A percentile compares a stretch with the other conserved stretches of the same genome.
These are phyloP conservation scores for Antheraea pernyi DNA, from an alignment of 1,140 invertebrate genomes.

Conservation along the genomic window DNA sequence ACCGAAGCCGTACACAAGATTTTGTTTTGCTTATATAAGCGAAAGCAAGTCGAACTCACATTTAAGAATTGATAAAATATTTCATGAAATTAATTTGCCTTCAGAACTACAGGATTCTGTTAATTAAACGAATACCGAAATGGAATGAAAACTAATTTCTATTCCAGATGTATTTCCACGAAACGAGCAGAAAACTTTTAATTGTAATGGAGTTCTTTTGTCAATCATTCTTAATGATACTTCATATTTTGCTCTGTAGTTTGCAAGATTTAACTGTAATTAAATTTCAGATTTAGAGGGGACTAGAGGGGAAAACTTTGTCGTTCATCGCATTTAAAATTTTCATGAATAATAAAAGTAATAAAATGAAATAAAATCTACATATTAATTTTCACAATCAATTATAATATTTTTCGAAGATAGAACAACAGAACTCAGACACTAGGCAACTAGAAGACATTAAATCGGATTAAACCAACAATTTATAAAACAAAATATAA, in stretches of 20 bases:
- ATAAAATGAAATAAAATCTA: too few species aligned
- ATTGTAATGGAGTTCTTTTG: slow-evolving; percentile 7
- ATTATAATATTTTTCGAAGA: too few species aligned
- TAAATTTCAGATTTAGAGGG: too few species aligned
- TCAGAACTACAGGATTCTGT: slow-evolving; percentile 18
- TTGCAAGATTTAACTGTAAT: too few species aligned
- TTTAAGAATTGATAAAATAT: slow-evolving; percentile 4
- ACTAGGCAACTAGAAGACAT: too few species aligned
- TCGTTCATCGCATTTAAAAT: too few species aligned
- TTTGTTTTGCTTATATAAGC: background rate
- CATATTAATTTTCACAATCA: too few species aligned
- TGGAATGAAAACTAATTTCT: slow-evolving; percentile 11
- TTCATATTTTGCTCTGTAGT: background rate
- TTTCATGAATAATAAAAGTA: too few species aligned
- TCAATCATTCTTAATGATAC: slow-evolving; percentile 4
- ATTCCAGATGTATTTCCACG: slow-evolving; percentile 6
- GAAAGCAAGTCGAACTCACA: background rate
- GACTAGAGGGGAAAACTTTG: too few species aligned
- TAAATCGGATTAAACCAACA: too few species aligned
- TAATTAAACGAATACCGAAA: slow-evolving; percentile 20
- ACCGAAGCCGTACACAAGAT: background rate
- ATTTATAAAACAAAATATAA: too few species aligned
- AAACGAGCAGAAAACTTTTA: background rate
- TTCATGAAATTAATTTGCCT: slow-evolving; percentile 26
- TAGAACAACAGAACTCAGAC: too few species aligned